Conservation (phyloP, 1,140 invertebrate genomes). For the Drosophila melanica region DNA sequence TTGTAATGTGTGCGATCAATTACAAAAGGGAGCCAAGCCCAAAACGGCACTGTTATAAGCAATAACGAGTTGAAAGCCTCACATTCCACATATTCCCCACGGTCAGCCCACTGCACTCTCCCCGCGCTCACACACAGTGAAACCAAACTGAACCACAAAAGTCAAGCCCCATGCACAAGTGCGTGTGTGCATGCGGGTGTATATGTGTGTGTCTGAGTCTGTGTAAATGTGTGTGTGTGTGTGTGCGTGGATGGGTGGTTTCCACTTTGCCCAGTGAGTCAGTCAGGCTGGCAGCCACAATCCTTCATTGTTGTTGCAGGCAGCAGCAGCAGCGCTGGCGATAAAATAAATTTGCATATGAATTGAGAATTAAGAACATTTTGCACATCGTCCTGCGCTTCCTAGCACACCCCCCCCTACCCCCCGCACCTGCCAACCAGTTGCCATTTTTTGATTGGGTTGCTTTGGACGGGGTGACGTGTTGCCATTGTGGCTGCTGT, state of each 20-base stretch:
- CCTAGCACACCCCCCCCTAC: neutral
- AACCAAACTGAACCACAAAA: slow-evolving; percentile 47
- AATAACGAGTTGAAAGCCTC: slow-evolving; percentile 55
- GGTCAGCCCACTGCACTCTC: slow-evolving; percentile 1
- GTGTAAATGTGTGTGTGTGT: neutral
- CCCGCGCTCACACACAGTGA: slow-evolving; percentile 18
- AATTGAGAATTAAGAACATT: slow-evolving; percentile 83
- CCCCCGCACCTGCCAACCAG: slow-evolving; percentile 41
- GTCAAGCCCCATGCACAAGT: slow-evolving; percentile 39
- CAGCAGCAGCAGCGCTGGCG: slow-evolving; percentile 56
- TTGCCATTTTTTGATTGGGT: slow-evolving; percentile 58
- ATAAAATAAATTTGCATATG: slow-evolving; percentile 83
- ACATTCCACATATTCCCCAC: neutral
- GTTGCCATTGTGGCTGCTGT: slow-evolving; percentile 76
- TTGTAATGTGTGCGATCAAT: slow-evolving; percentile 67
- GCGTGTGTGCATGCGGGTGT: slow-evolving; percentile 3
- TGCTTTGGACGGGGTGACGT: slow-evolving; percentile 47
- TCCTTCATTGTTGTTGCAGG: slow-evolving; percentile 76
- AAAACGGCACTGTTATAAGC: slow-evolving; percentile 64
- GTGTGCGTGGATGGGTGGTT: slow-evolving; percentile 40
- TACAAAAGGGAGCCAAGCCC: slow-evolving; percentile 37
- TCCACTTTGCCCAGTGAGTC: slow-evolving; percentile 46
- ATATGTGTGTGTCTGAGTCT: neutral
- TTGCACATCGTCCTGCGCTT: slow-evolving; percentile 70
- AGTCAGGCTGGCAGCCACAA: slow-evolving; percentile 52